phyloP scores from a whole-genome alignment of 2,888 invertebrate species.

The Rhagonycha lutea region DNA sequence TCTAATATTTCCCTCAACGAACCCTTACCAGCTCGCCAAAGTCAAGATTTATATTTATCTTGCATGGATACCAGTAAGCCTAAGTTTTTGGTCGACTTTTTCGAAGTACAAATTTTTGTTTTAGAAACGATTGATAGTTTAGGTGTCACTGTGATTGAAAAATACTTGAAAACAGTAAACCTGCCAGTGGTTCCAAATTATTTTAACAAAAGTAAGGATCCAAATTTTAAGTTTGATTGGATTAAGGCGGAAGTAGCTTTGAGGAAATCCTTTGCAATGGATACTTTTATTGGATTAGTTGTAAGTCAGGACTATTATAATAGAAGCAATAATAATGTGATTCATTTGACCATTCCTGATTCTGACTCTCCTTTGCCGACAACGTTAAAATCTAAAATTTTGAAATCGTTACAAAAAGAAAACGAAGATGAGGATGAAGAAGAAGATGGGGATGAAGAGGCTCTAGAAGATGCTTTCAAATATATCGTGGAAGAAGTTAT shows the following conservation, averaged over 20 bases:
- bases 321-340: slow-evolving; percentile 65
- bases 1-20: slow-evolving; percentile 58
- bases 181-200: slow-evolving; percentile 67
- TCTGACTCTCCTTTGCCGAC: slow-evolving; percentile 73
- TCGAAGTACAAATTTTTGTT: slow-evolving; percentile 33
- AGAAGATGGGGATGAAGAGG: slow-evolving; percentile 33
- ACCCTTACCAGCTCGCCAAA: slow-evolving; percentile 68
- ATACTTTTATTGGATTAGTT: slow-evolving; percentile 75
- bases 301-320: slow-evolving; percentile 74
- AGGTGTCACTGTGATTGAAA: slow-evolving; percentile 65
- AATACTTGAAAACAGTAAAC: slow-evolving; percentile 62
- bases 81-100: background rate
- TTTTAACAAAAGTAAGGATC: slow-evolving; percentile 56
- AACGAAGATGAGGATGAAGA: slow-evolving; percentile 32
- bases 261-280: slow-evolving; percentile 69
- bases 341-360: slow-evolving; percentile 72
- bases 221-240: slow-evolving; percentile 65
- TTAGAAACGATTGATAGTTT: slow-evolving; percentile 64
- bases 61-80: slow-evolving; percentile 69
- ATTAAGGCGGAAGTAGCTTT: slow-evolving; percentile 65
- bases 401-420: slow-evolving; percentile 47
- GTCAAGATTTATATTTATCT: slow-evolving; percentile 69
- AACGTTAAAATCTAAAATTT: slow-evolving; percentile 56
- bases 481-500: slow-evolving; percentile 46
- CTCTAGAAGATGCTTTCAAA: slow-evolving; percentile 34